Conservation (phyloP, 2,113 vertebrate species). For the Anguilla rostrata region DNA sequence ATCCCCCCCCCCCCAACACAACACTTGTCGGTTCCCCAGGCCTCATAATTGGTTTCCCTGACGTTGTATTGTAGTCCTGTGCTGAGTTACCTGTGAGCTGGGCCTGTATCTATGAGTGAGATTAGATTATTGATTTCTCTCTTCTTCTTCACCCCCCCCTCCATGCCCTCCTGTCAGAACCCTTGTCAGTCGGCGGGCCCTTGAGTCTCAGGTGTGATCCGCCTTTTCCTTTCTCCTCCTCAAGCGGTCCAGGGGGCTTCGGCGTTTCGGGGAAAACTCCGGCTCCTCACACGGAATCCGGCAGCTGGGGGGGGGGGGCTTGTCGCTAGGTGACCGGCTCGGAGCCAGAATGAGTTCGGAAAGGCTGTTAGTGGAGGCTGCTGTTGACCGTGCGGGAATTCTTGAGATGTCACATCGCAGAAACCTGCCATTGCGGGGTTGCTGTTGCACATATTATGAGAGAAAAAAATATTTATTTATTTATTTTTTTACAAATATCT, state of each 20-base stretch:
- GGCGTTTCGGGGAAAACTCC: no score
- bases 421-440: no score
- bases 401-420: no score
- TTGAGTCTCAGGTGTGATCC: background rate
- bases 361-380: no score
- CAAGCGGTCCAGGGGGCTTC: background rate
- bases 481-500: no score
- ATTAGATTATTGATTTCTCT: conserved; percentile 63
- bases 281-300: no score
- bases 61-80: conserved; percentile 55
- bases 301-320: no score
- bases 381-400: no score
- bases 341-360: no score
- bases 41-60: conserved; percentile 63
- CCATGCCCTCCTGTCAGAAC: background rate
- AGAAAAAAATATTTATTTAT: no score
- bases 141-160: background rate
- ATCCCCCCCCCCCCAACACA: background rate
- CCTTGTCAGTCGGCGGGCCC: conserved; percentile 14
- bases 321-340: background rate
- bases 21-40: conserved; percentile 52
- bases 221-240: background rate
- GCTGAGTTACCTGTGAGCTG: conserved; percentile 54
- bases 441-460: no score
- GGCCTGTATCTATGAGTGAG: conserved; percentile 49